Percentiles rank a stretch among this genome's conserved stretches.
Evolutionary conservation across 2,888 invertebrate genomes (phyloP).

Genomic region (Gymnoscelis rufifasciata): DNA sequence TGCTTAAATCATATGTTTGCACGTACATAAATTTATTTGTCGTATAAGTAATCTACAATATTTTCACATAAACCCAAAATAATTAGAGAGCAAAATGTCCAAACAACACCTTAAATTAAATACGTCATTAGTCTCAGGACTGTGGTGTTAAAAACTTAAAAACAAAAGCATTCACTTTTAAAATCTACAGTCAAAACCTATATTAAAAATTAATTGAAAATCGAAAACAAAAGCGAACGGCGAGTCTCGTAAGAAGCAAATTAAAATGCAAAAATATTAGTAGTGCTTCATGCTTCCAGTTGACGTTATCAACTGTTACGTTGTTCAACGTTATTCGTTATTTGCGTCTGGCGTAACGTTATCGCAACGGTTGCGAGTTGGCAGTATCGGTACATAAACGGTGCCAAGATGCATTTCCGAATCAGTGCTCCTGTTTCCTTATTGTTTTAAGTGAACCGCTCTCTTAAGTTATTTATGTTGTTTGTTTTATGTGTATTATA

Average conservation of each 20-base stretch:
- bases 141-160: too few relatives aligned
- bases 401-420: conserved; percentile 32
- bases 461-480: background rate
- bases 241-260: conserved; percentile 37
- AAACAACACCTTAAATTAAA: too few relatives aligned
- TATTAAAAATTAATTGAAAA: too few relatives aligned
- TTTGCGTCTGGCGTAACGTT: conserved; percentile 40
- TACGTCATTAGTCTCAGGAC: too few relatives aligned
- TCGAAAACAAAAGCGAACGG: conserved; percentile 32
- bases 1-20: too few relatives aligned
- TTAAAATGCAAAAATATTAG: conserved; percentile 49
- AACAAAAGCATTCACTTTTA: too few relatives aligned
- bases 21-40: too few relatives aligned
- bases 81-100: too few relatives aligned
- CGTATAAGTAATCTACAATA: too few relatives aligned
- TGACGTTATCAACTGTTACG: conserved; percentile 29
- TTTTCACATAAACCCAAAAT: too few relatives aligned
- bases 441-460: conserved; percentile 4
- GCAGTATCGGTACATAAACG: conserved; percentile 33
- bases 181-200: too few relatives aligned
- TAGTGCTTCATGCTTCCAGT: conserved; percentile 37
- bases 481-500: background rate
- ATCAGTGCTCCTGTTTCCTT: conserved; percentile 10
- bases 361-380: conserved; percentile 40
- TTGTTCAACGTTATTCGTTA: conserved; percentile 30